Evolutionary conservation across 2,888 invertebrate genomes (phyloP).

Genomic region (Drymonia ruficornis): DNA sequence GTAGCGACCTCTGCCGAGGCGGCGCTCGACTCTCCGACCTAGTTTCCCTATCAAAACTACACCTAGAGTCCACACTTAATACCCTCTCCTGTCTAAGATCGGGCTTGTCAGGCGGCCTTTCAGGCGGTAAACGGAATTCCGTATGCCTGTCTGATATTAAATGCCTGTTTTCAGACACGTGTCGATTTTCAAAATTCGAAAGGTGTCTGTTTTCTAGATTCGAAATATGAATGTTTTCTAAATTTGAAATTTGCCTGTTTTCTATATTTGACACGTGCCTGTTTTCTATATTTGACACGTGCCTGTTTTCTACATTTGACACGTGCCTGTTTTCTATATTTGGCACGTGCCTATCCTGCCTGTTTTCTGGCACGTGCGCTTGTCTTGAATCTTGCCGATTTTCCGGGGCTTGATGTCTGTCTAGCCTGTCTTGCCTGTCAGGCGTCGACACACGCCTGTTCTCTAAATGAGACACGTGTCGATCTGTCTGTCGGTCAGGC

Average conservation of each 20-base stretch:
- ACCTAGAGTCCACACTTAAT: conserved; percentile 32
- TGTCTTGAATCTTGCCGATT: conserved; percentile 19
- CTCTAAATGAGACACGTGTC: conserved; percentile 7
- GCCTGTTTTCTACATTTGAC: conserved; percentile 21
- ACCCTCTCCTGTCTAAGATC: conserved; percentile 35
- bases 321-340: conserved; percentile 20
- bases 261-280: conserved; percentile 21
- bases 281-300: conserved; percentile 19
- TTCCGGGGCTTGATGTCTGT: not conserved
- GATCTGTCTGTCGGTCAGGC: conserved; percentile 17
- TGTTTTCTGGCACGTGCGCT: conserved; percentile 4
- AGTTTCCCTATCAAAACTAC: conserved; percentile 45
- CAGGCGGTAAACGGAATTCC: conserved; percentile 45
- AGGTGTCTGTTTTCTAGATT: conserved; percentile 26
- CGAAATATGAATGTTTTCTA: conserved; percentile 18
- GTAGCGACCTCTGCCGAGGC: conserved; percentile 72
- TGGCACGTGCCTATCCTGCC: conserved; percentile 21
- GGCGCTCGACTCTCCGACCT: conserved; percentile 66
- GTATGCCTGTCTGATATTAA: conserved; percentile 46
- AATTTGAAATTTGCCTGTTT: conserved; percentile 20
- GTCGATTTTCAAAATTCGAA: conserved; percentile 11
- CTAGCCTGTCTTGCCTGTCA: not conserved
- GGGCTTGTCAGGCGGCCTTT: conserved; percentile 60
- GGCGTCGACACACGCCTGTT: conserved; percentile 8
- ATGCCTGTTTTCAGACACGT: conserved; percentile 12